Base-by-base conservation (phyloP, 2,113 vertebrate species). In the Seriola rivoliana region DNA sequence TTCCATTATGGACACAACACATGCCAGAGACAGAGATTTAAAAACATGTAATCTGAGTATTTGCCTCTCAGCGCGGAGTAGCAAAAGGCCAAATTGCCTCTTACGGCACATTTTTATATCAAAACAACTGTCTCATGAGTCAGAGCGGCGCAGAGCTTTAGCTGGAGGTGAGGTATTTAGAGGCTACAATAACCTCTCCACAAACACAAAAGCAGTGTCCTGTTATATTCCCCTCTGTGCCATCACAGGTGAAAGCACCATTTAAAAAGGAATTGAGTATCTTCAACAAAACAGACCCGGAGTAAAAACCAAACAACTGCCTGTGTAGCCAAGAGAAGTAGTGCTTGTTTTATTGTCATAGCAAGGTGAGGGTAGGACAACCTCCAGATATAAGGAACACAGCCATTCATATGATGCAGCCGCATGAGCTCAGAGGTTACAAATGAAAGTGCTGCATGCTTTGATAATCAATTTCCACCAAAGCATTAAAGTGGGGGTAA, bases 71-170 rank as follows among this genome's bases (percentile, higher is more conserved):
- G 84, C 75, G 50, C 52, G 7, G 13, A 23, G 68, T 55, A 72
- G 76, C 73, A 85, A 81, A 87, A 93, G 87, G 85, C 80, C 75
- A 92, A 89, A 90, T 91, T 85, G 86, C 78, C 74, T 85, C 50
- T 82, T 73, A 78, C 3, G 21, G 71, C 72, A 57, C 58, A 55
- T 85, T 90, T 85, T 69, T 44, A 80, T 81, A 81, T 70, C 83
- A 80, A 83, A 91, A 78, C 85, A 81, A 67, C 59, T 75, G 66
- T 84, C 75, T 73, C 0, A 17, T 84, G 84, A 87, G 71, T 87
- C 82, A 84, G 13, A 29, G 84, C 69, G 40, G 36, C 42, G 11
- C 17, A 14, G 38, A 57, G 62, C 25, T 79, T 58, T 66, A 59
- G 70, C 59, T 75, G 65, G 54, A 32, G 62, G 46, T 69, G 40